Evolutionary conservation across 2,113 vertebrate genomes (phyloP), one percentile per base, ranked within the genome.

Genomic region (Scartelaos histophorus): DNA sequence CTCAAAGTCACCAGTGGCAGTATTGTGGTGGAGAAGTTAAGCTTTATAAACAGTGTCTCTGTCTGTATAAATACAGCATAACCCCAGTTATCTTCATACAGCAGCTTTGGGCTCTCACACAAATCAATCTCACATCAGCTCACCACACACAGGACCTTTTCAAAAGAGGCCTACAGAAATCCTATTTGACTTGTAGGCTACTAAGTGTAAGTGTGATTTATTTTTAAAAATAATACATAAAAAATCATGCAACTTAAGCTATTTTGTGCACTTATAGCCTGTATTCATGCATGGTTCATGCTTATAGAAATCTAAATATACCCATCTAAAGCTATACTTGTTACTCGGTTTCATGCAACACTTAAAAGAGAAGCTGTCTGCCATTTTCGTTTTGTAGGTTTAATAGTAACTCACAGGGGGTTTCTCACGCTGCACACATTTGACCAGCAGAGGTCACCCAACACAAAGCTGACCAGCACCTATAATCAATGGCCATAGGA

Each of bases 381-480:
- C 7, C 38, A 43, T 43, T 43, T 43, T 43, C 38, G 38, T 9
- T 43, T 43, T 10, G 7, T 43, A 29, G 29, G 29, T 4, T n/a
- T 29, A 43, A 43, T 10, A 43, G 38, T 9, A 43, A 1, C 9
- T 43, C 38, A 43, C 38, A 7, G 38, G 9, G 38, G 38, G n/a
- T 21, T 19, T 17, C 9, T 21, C 2, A 34, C 9, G 3, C 46
- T 24, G n/a, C 43, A 5, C 53, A 6, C 1, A 2, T 60, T 5
- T 68, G 4, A 58, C 80, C 83, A 70, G 13, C 35, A 85, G 80
- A 82, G 77, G 83, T 70, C 83, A 85, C 74, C 67, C 3, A 57
- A 25, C 35, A 25, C 70, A 29, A 19, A 38, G 21, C 0, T n/a
- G 0, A n/a, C 29, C 29, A 29, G 2, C 29, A 29, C 29, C 29